Percentiles rank a stretch among this genome's conserved stretches.
phyloP scores from a whole-genome alignment of 2,888 invertebrate species.

The Eristalis intricaria region DNA sequence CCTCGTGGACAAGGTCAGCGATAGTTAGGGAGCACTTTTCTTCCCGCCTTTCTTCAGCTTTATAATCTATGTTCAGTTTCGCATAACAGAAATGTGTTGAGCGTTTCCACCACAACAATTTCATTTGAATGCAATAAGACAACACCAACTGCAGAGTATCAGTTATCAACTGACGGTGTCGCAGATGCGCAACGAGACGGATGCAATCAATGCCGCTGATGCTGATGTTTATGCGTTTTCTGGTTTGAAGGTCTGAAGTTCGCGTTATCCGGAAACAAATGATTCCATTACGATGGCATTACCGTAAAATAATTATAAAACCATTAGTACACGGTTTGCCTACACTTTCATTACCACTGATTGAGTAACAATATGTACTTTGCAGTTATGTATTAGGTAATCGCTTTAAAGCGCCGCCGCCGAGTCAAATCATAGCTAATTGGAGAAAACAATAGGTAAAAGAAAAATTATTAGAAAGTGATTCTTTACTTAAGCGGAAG shows the following conservation, averaged over 20 bases:
- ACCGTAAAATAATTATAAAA: conserved; percentile 47
- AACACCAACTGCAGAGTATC: conserved; percentile 38
- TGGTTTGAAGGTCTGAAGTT: conserved; percentile 41
- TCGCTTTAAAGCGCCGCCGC: conserved; percentile 18
- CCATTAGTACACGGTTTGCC: conserved; percentile 35
- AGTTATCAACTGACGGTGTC: conserved; percentile 24
- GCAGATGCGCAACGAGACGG: conserved; percentile 40
- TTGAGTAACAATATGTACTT: conserved; percentile 35
- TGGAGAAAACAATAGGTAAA: conserved; percentile 9
- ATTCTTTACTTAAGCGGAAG: neutral
- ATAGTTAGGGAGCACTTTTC: neutral
- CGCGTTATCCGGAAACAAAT: conserved; percentile 56
- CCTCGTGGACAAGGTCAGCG: conserved; percentile 37
- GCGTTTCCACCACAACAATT: conserved; percentile 54
- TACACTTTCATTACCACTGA: conserved; percentile 13
- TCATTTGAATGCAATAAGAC: conserved; percentile 2
- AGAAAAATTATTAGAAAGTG: conserved; percentile 40
- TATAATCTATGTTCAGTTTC: conserved; percentile 25
- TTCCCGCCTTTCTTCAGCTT: conserved; percentile 41
- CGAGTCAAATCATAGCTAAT: conserved; percentile 8
- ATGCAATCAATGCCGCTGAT: conserved; percentile 59
- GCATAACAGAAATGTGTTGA: conserved; percentile 32
- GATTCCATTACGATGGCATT: conserved; percentile 36
- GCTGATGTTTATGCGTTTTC: conserved; percentile 18
- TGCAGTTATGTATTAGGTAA: conserved; percentile 7